Conservation (phyloP, 2,888 invertebrate species). For the Caenorhabditis afra region DNA sequence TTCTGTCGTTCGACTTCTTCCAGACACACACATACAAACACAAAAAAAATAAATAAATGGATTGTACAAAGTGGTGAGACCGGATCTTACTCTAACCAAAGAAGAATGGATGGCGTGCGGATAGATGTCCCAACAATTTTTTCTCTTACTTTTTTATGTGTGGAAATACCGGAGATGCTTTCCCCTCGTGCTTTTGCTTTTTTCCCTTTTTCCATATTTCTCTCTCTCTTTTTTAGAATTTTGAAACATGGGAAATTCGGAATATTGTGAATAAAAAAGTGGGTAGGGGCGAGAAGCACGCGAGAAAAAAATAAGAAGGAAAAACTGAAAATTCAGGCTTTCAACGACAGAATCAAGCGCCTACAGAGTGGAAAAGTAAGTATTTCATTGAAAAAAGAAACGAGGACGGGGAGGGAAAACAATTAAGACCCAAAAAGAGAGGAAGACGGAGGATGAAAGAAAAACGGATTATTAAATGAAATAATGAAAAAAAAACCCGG, state of each 20-base stretch:
- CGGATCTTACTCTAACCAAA: slow-evolving; percentile 15
- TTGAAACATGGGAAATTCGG: slow-evolving; percentile 41
- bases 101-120: slow-evolving; percentile 1
- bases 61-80: slow-evolving; percentile 49
- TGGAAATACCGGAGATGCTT: slow-evolving; percentile 7
- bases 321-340: background rate
- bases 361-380: too few species aligned
- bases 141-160: slow-evolving; percentile 7
- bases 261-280: slow-evolving; percentile 34
- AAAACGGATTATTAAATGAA: slow-evolving; percentile 15
- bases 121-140: background rate
- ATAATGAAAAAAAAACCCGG: slow-evolving; percentile 9
- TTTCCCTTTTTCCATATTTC: too few species aligned
- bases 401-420: too few species aligned
- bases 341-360: too few species aligned
- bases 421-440: background rate
- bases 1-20: slow-evolving; percentile 12
- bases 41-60: slow-evolving; percentile 31
- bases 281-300: slow-evolving; percentile 3
- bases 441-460: background rate
- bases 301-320: slow-evolving; percentile 14
- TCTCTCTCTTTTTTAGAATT: slow-evolving; percentile 19
- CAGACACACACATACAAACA: too few species aligned
- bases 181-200: background rate
- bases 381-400: too few species aligned